These are phyloP conservation scores for Bombus vancouverensis DNA, from an alignment of 1,140 invertebrate species.

Conservation along the genomic window DNA sequence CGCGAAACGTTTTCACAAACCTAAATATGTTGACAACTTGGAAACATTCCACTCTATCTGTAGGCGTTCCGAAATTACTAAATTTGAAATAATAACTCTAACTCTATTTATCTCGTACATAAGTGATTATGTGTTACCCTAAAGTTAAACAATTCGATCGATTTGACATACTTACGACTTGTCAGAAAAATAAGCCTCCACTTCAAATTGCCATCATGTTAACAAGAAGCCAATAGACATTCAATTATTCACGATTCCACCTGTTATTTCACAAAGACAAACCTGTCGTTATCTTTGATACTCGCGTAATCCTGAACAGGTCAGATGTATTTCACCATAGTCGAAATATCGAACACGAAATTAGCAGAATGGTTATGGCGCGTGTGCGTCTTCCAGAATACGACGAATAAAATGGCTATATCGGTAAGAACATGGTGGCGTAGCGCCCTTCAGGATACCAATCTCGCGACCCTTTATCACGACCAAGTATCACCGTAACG, in stretches of 20 bases:
- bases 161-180: neutral
- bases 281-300: neutral
- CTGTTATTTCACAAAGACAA: neutral
- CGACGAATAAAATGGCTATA: conserved; percentile 45
- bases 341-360: conserved; percentile 47
- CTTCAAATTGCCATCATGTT: neutral
- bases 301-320: neutral
- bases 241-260: neutral
- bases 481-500: neutral
- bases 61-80: no score
- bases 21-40: no score
- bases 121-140: neutral
- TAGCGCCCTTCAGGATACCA: conserved; percentile 32
- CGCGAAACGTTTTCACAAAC: no score
- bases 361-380: conserved; percentile 58
- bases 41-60: no score
- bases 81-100: neutral
- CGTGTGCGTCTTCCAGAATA: conserved; percentile 42
- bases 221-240: neutral
- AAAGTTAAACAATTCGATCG: neutral
- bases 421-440: conserved; percentile 34
- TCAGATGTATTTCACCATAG: conserved; percentile 19
- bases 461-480: conserved; percentile 50
- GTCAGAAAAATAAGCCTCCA: neutral
- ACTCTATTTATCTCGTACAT: neutral